Base-by-base conservation (phyloP, 1,140 invertebrate species). In the Leptinotarsa defecta region DNA sequence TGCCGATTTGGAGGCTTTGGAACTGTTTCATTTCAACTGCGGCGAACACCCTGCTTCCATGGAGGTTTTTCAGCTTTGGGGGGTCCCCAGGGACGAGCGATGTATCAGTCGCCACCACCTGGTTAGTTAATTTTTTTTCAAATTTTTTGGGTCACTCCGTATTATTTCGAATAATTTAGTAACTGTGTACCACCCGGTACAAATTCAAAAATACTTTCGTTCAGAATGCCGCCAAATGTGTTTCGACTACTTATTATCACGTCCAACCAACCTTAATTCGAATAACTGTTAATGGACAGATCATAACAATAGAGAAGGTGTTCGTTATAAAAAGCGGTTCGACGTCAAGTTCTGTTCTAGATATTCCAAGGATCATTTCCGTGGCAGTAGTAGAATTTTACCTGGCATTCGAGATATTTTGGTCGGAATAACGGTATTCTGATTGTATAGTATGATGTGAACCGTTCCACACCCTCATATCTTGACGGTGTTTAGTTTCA, bases 361-460 rank as follows among this genome's bases (percentile, higher is more conserved):
- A 57, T 57, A 57, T 57, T 57, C 52, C 52, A 57, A 57, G n/a
- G 34, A 43, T 43, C 52, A 57, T 4, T 57, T 57, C n/a, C n/a
- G 52, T 43, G 52, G 52, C 15, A 17, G 52, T 57, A 57, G 52
- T 57, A 57, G 52, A 57, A 57, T 57, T 57, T 57, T 57, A 57
- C 52, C 52, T 57, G 52, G 52, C 52, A 57, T 19, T 19, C 52
- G 52, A 19, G n/a, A 57, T 57, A 57, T 57, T 57, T 57, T 57
- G 15, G 52, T 57, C 52, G 17, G 52, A 17, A 57, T 57, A 57
- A 57, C 52, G 52, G 52, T 57, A 57, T 15, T 57, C n/a, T 57
- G 15, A 17, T 57, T 57, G 52, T 15, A 11, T 43, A 57, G 13
- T 57, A 4, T 15, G n/a, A 57, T 13, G n/a, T 15, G 52, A 15